Evolutionary conservation across 2,888 invertebrate genomes (phyloP).

Genomic region (Amphipyra berbera): DNA sequence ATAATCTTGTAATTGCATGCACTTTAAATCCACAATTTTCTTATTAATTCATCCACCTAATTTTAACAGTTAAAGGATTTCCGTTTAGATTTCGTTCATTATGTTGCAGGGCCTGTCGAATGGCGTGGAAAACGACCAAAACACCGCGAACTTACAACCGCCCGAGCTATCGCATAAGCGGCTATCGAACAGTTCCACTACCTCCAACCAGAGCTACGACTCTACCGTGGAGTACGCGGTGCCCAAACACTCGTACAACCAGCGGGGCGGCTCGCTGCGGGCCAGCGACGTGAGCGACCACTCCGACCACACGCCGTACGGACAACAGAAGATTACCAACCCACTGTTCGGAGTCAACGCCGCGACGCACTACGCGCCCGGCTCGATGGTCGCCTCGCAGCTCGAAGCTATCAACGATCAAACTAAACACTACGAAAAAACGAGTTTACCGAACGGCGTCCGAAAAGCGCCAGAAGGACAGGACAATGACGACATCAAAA

Average conservation of each 20-base stretch:
- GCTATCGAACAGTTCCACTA: conserved; percentile 83
- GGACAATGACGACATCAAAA: conserved; percentile 92
- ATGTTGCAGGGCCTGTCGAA: conserved; percentile 85
- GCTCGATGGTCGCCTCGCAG: conserved; percentile 62
- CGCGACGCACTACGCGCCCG: conserved; percentile 85
- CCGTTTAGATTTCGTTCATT: conserved; percentile 42
- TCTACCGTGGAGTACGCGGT: conserved; percentile 83
- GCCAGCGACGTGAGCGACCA: conserved; percentile 72
- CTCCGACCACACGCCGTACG: conserved; percentile 68
- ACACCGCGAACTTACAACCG: conserved; percentile 78
- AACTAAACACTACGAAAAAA: conserved; percentile 75
- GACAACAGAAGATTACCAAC: conserved; percentile 79
- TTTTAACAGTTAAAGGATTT: conserved; percentile 31
- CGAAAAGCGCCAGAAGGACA: conserved; percentile 95
- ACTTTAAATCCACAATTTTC: conserved; percentile 31
- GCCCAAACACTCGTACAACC: conserved; percentile 80
- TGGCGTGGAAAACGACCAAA: conserved; percentile 86
- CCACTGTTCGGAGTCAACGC: conserved; percentile 87
- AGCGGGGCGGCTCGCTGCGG: conserved; percentile 68
- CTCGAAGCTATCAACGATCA: conserved; percentile 69
- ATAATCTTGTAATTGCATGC: conserved; percentile 28
- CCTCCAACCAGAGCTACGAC: conserved; percentile 86
- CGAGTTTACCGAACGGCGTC: conserved; percentile 85
- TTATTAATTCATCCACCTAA: conserved; percentile 18
- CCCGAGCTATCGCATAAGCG: conserved; percentile 81